phyloP scores from a whole-genome alignment of 2,113 vertebrate genomes.

The Sinocyclocheilus maitianheensis region DNA sequence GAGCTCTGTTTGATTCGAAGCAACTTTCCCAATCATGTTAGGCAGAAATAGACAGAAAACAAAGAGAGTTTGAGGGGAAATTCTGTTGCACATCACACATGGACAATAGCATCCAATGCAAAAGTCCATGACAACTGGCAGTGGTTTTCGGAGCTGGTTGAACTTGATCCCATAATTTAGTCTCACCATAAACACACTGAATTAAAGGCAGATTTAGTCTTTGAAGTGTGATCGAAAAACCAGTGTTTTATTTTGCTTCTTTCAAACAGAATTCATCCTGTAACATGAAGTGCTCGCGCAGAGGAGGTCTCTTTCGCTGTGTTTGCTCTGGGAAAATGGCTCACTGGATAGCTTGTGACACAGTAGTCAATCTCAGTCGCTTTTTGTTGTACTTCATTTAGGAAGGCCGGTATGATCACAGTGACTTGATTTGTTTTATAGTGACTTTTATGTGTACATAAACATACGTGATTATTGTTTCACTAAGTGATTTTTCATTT shows the following conservation, averaged over 20 bases:
- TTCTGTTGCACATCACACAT: constrained; percentile 47
- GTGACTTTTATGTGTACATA: constrained; percentile 10
- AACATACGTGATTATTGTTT: constrained; percentile 13
- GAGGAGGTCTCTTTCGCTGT: constrained; percentile 48
- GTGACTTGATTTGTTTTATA: constrained; percentile 20
- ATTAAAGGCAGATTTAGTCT: constrained; percentile 53
- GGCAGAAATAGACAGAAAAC: constrained; percentile 24
- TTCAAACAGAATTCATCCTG: constrained; percentile 44
- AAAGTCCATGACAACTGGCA: constrained; percentile 45
- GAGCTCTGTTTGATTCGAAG: constrained; percentile 50
- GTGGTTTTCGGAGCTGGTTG: constrained; percentile 39
- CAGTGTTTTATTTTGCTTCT: constrained; percentile 31
- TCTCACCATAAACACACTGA: constrained; percentile 57
- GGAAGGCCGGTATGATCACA: constrained; percentile 5
- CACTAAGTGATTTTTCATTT: constrained; percentile 1
- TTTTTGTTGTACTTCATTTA: constrained; percentile 45
- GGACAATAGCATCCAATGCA: constrained; percentile 41
- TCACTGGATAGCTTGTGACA: constrained; percentile 24
- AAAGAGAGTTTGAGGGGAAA: constrained; percentile 39
- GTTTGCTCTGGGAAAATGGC: constrained; percentile 51
- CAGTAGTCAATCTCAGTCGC: constrained; percentile 40
- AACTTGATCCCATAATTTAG: constrained; percentile 58
- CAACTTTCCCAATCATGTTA: constrained; percentile 28
- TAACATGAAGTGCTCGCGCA: constrained; percentile 44
- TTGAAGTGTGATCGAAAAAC: constrained; percentile 48